phyloP scores from a whole-genome alignment of 1,140 invertebrate genomes.

The Lasaia peninsularis region DNA sequence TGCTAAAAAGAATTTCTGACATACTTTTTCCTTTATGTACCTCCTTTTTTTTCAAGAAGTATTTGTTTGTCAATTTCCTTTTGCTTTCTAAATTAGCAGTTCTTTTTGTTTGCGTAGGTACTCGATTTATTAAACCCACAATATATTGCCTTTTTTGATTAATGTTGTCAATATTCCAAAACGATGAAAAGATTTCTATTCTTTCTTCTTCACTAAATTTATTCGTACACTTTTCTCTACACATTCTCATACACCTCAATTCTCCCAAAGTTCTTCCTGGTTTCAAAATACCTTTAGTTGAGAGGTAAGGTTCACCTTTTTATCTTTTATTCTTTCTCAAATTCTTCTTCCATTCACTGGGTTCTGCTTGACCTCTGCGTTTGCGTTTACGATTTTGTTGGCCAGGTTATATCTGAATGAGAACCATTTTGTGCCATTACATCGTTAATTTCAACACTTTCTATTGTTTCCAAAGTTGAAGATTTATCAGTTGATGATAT shows the following conservation, averaged over 20 bases:
- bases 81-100: constrained; percentile 17
- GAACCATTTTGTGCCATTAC: constrained; percentile 15
- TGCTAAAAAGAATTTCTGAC: constrained; percentile 22
- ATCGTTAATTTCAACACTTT: constrained; percentile 19
- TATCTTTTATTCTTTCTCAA: constrained; percentile 14
- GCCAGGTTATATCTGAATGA: neutral
- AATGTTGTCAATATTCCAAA: constrained; percentile 13
- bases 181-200: constrained; percentile 13
- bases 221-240: constrained; percentile 14
- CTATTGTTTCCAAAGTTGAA: too few relatives aligned
- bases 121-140: constrained; percentile 16
- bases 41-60: constrained; percentile 22
- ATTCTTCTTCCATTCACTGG: constrained; percentile 15
- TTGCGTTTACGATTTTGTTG: constrained; percentile 20
- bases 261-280: constrained; percentile 14
- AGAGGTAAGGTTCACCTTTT: constrained; percentile 16
- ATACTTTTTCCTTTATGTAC: constrained; percentile 19
- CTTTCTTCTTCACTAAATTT: constrained; percentile 15
- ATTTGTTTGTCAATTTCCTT: constrained; percentile 23
- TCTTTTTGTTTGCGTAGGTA: constrained; percentile 13
- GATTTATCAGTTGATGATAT: constrained; percentile 21
- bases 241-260: constrained; percentile 5
- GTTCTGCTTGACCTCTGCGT: constrained; percentile 4
- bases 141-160: constrained; percentile 22
- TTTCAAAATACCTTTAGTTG: constrained; percentile 8